Evolutionary conservation across 1,140 invertebrate genomes (phyloP), one percentile per base, ranked within the genome.

Genomic region (Leptonema lineaticorne): DNA sequence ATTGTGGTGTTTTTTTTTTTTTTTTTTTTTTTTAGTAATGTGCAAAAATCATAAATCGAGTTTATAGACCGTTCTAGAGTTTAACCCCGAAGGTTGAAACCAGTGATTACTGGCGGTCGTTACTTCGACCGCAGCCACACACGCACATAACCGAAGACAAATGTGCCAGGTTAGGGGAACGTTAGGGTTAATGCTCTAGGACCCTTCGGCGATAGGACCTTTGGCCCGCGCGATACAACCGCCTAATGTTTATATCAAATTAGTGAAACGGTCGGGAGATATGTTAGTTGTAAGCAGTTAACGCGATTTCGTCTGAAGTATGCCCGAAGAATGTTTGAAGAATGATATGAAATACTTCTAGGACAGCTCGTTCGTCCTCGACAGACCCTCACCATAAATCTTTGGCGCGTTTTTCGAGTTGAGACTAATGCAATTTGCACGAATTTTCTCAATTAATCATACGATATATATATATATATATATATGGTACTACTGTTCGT

Each of bases 391-490:
- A 45, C 41, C 68, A 69, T 69, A 69, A 69, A 69, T 69, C 67
- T 69, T 29, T 29, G 27, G 67, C 37, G 27, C 68, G 68, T 69
- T 69, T 9, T 67, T 37, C 58, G 27, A n/a, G n/a, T n/a, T 46
- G 69, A 1, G 29, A 29, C 60, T 64, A 68, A 71, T 71, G 70
- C 70, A 71, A 71, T 71, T 71, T 71, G 62, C 59, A 65, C 53
- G 30, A 71, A 63, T 71, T 68, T 50, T 53, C 1, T 65, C 63
- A 71, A 71, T 71, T 71, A 71, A 71, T 71, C 70, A 71, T 69
- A 41, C 27, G 48, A 29, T n/a, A n/a, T n/a, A n/a, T n/a, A n/a
- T n/a, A n/a, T n/a, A n/a, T n/a, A n/a, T n/a, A n/a, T n/a, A n/a
- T n/a, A n/a, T n/a, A n/a, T n/a, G n/a, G n/a, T n/a, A n/a, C n/a